A percentile compares a stretch with the other conserved stretches of the same genome.
phyloP scores from a whole-genome alignment of 2,888 invertebrate species.

The Ernsta delagoae region DNA sequence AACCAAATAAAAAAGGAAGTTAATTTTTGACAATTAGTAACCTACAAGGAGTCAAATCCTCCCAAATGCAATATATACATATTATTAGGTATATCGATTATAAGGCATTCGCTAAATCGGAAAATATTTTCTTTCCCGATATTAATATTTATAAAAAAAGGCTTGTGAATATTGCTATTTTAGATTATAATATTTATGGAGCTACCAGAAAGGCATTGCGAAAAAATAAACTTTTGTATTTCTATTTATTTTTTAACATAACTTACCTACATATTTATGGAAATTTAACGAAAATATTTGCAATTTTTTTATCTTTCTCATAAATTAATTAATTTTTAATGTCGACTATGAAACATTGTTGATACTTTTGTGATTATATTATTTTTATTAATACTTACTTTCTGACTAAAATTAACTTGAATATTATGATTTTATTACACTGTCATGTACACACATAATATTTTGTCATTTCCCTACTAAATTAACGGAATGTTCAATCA shows the following conservation, averaged over 20 bases:
- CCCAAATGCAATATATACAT: no score
- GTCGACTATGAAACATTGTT: no score
- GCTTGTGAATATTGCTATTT: conserved; percentile 73
- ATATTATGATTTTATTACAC: neutral
- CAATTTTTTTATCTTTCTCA: no score
- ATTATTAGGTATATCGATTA: no score
- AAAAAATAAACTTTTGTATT: conserved; percentile 36
- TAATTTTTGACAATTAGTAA: no score
- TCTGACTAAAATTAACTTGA: neutral
- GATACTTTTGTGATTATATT: no score
- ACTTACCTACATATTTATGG: no score
- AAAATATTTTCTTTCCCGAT: conserved; percentile 4
- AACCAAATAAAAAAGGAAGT: no score
- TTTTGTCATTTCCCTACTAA: conserved; percentile 14
- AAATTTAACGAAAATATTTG: conserved; percentile 27
- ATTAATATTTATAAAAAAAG: conserved; percentile 47
- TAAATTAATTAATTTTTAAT: no score
- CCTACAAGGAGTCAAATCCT: no score
- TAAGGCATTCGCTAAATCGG: no score
- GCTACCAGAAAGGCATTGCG: conserved; percentile 40
- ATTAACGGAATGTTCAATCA: conserved; percentile 19
- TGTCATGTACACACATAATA: conserved; percentile 2
- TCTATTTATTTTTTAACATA: conserved; percentile 18
- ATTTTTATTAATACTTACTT: no score
- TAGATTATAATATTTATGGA: conserved; percentile 42